These are phyloP conservation scores for Torymus aiolomorphi DNA, from an alignment of 2,888 invertebrate species.

Conservation along the genomic window DNA sequence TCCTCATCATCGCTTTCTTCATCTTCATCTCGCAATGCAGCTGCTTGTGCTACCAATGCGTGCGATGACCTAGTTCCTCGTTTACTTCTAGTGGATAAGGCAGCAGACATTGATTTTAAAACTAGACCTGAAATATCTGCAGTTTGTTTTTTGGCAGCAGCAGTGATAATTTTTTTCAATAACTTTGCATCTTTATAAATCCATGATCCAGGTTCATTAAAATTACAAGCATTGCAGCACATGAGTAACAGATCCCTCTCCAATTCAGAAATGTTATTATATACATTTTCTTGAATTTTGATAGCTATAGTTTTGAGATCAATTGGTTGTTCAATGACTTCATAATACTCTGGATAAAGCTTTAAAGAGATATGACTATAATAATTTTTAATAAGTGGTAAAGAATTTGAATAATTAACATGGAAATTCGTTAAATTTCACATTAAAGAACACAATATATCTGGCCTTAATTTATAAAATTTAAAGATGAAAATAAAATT, in stretches of 20 bases:
- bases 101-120: conserved; percentile 67
- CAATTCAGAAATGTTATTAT: conserved; percentile 86
- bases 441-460: not conserved
- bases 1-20: conserved; percentile 80
- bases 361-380: conserved; percentile 64
- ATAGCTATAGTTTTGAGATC: conserved; percentile 95
- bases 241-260: conserved; percentile 93
- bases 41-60: conserved; percentile 79
- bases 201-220: conserved; percentile 97
- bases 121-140: conserved; percentile 63
- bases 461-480: not conserved
- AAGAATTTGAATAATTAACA: conserved; percentile 1
- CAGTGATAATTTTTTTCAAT: conserved; percentile 84
- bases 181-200: conserved; percentile 97
- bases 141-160: conserved; percentile 72
- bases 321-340: conserved; percentile 94
- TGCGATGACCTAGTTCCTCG: conserved; percentile 73
- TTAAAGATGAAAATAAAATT: conserved; percentile 7
- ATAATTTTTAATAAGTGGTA: not conserved
- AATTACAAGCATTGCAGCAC: conserved; percentile 95
- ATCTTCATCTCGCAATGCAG: conserved; percentile 81
- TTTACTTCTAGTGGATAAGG: conserved; percentile 72
- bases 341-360: conserved; percentile 96
- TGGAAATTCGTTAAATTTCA: conserved; percentile 31
- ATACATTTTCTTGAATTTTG: conserved; percentile 91